These are phyloP conservation scores for Sakesphorus luctuosus DNA, from an alignment of 2,113 vertebrate species.

Conservation along the genomic window DNA sequence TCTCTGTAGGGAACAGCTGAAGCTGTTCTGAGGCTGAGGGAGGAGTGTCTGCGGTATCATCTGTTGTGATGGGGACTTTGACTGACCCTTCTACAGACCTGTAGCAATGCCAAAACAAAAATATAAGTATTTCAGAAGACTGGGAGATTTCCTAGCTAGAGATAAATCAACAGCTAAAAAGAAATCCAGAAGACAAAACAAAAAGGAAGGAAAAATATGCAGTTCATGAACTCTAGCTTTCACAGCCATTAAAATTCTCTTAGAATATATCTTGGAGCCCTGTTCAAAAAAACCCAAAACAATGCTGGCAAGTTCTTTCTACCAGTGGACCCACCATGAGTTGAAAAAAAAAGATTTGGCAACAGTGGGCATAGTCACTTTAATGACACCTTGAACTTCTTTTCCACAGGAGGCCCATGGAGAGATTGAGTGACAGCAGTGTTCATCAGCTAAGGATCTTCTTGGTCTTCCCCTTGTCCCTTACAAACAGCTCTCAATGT, in stretches of 20 bases:
- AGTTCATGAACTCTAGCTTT: constrained; percentile 49
- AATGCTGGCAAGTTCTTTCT: not conserved
- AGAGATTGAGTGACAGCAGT: not conserved
- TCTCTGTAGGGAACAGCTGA: not conserved
- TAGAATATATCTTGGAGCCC: not conserved
- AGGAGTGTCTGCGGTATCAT: not conserved
- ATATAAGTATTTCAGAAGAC: constrained; percentile 21
- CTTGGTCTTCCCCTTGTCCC: not conserved
- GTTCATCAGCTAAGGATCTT: not conserved
- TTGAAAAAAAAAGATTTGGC: not conserved
- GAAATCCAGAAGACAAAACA: constrained; percentile 57
- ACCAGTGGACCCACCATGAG: not conserved
- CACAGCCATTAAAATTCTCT: not conserved
- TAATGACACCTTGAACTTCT: not conserved
- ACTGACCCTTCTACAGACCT: constrained; percentile 9
- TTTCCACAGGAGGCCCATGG: not conserved
- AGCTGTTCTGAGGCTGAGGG: not conserved
- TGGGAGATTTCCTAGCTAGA: constrained; percentile 44
- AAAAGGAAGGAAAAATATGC: constrained; percentile 26
- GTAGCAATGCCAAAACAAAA: constrained; percentile 27
- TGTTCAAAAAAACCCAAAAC: not conserved
- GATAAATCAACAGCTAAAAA: constrained; percentile 54
- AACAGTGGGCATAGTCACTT: not conserved
- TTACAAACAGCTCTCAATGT: not conserved
- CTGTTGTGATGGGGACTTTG: not conserved